A percentile compares a stretch with the other conserved stretches of the same genome.
These are phyloP conservation scores for Podarcis lilfordi DNA, from an alignment of 2,797 vertebrate genomes.

Conservation along the genomic window DNA sequence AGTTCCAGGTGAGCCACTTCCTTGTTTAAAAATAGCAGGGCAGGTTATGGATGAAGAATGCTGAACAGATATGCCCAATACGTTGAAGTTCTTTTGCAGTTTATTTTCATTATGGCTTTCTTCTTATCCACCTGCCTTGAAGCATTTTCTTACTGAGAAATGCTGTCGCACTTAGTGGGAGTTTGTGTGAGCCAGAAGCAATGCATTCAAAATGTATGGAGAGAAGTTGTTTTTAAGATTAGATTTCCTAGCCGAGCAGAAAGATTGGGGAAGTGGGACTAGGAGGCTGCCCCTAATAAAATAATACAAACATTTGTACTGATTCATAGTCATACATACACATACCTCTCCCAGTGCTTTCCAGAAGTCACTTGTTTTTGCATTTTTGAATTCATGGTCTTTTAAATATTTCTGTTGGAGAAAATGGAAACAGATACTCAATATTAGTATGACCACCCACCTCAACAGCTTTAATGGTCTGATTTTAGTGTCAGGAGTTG, in stretches of 20 bases:
- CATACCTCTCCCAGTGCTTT: conserved; percentile 82
- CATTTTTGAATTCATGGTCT: conserved; percentile 83
- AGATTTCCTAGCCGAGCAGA: not conserved
- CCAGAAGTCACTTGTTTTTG: conserved; percentile 95
- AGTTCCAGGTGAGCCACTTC: too few species aligned
- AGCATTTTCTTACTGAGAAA: not conserved
- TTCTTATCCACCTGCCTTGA: not conserved
- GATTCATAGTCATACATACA: too few species aligned
- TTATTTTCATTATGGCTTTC: not conserved
- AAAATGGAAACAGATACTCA: conserved; percentile 39
- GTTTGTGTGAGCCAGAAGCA: not conserved
- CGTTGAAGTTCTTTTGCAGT: not conserved
- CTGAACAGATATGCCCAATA: rapidly evolving
- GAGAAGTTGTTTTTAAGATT: conserved; percentile 4
- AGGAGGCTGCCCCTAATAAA: not conserved
- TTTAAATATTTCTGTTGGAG: conserved; percentile 85
- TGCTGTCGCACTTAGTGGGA: not conserved
- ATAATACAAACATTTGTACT: conserved; percentile 5
- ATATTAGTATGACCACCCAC: not conserved
- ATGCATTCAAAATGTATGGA: not conserved
- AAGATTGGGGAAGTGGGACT: not conserved
- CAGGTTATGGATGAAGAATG: not conserved
- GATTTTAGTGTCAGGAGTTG: too few species aligned
- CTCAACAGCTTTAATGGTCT: not conserved
- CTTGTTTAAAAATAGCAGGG: not conserved